Percentiles rank a stretch among this genome's conserved stretches.
phyloP scores from a whole-genome alignment of 2,888 invertebrate species.

The Zele albiditarsus region DNA sequence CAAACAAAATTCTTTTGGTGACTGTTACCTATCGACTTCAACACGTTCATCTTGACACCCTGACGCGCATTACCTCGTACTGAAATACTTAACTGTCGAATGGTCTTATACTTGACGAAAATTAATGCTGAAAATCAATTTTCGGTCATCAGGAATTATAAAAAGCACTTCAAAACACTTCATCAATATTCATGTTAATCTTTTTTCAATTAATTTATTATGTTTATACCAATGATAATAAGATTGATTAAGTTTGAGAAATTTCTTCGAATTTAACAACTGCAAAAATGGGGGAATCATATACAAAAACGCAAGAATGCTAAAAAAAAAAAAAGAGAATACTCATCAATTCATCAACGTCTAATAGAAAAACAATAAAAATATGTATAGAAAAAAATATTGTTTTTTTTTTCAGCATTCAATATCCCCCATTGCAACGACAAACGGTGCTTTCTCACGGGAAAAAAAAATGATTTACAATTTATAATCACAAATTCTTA shows the following conservation, averaged over 20 bases:
- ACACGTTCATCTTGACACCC: too few species aligned
- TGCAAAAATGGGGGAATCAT: not conserved
- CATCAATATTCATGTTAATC: conserved; percentile 4
- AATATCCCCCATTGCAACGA: conserved; percentile 30
- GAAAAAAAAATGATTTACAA: conserved; percentile 35
- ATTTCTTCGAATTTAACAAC: conserved; percentile 21
- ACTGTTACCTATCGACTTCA: too few species aligned
- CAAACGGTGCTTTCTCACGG: conserved; percentile 16
- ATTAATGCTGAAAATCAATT: too few species aligned
- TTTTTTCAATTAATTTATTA: conserved; percentile 39
- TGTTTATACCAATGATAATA: conserved; percentile 41
- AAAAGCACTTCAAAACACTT: too few species aligned
- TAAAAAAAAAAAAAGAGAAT: conserved; percentile 1
- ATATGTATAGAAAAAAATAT: not conserved
- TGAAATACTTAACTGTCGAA: too few species aligned
- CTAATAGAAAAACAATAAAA: not conserved
- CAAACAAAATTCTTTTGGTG: too few species aligned
- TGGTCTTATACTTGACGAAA: too few species aligned
- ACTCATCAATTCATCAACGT: conserved; percentile 13
- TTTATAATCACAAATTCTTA: conserved; percentile 34
- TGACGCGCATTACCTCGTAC: too few species aligned
- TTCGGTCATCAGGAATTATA: too few species aligned
- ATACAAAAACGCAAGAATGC: conserved; percentile 12
- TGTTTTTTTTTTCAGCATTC: conserved; percentile 10
- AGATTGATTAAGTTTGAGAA: conserved; percentile 34